Percentiles rank a stretch among this genome's conserved stretches.
Conservation (phyloP, 2,797 vertebrate genomes). For the Chelonia mydas region DNA sequence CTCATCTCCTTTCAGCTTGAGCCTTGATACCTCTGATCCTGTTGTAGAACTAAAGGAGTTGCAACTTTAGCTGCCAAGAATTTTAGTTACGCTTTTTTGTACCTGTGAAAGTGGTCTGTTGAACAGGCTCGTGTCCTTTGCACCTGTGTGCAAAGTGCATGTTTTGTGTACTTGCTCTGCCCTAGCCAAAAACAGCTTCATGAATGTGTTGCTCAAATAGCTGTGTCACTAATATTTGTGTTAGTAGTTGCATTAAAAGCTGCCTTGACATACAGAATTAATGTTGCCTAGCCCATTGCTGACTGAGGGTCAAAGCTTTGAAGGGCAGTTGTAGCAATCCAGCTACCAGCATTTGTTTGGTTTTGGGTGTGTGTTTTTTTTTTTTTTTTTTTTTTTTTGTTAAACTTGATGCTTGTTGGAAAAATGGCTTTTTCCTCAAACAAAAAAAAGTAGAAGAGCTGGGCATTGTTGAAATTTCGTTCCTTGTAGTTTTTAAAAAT, state of each 20-base stretch:
- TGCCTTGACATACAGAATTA: constrained; percentile 33
- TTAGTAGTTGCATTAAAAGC: constrained; percentile 21
- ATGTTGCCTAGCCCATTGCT: constrained; percentile 16
- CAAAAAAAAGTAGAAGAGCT: background rate
- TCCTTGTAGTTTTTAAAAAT: background rate
- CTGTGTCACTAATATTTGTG: fast-evolving
- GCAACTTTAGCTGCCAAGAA: fast-evolving
- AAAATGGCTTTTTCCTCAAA: background rate
- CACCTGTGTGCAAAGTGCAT: background rate
- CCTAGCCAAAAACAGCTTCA: fast-evolving
- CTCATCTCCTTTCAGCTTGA: background rate
- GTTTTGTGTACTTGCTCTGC: background rate
- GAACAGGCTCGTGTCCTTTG: background rate
- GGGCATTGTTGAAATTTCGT: background rate
- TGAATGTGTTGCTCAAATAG: fast-evolving
- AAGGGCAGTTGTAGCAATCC: constrained; percentile 25
- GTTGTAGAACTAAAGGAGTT: background rate
- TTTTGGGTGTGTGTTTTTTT: no score
- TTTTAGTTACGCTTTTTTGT: background rate
- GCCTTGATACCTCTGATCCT: background rate
- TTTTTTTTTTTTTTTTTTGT: no score
- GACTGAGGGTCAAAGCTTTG: background rate
- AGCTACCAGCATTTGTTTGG: background rate
- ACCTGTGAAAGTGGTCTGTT: background rate
- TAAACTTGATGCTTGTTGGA: background rate